phyloP scores from a whole-genome alignment of 2,113 vertebrate genomes.

The Hystrix brachyura region DNA sequence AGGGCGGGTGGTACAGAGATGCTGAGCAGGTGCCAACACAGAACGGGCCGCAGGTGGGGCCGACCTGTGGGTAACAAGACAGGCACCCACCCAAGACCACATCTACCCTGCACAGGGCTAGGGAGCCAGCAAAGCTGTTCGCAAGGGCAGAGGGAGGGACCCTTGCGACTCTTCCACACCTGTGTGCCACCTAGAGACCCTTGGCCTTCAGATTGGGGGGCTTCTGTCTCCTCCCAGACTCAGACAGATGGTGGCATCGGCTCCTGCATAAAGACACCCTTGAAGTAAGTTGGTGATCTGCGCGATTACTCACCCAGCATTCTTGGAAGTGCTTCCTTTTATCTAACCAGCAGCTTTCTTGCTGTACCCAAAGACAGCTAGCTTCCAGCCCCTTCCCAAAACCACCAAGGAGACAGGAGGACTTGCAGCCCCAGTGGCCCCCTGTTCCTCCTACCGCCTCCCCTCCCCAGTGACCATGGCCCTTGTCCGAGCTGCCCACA shows the following conservation, averaged over 20 bases:
- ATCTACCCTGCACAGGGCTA: accelerated
- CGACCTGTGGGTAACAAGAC: accelerated
- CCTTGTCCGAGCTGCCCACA: not conserved
- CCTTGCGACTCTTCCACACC: not conserved
- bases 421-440: not conserved
- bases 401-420: not conserved
- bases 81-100: not conserved
- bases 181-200: too few species aligned
- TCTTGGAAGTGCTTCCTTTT: conserved; percentile 19
- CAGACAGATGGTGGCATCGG: not conserved
- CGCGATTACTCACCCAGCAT: not conserved
- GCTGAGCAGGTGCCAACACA: accelerated
- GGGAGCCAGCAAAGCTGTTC: not conserved
- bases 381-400: not conserved
- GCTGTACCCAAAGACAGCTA: not conserved
- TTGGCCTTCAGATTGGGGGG: not conserved
- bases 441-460: accelerated
- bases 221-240: conserved; percentile 61
- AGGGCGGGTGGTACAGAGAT: accelerated
- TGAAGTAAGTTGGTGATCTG: not conserved
- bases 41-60: not conserved
- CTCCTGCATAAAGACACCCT: not conserved
- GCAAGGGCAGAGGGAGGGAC: not conserved
- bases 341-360: not conserved
- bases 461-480: not conserved